A percentile compares a stretch with the other conserved stretches of the same genome.
phyloP scores from a whole-genome alignment of 2,113 vertebrate species.

The Pseudorectes ferrugineus region DNA sequence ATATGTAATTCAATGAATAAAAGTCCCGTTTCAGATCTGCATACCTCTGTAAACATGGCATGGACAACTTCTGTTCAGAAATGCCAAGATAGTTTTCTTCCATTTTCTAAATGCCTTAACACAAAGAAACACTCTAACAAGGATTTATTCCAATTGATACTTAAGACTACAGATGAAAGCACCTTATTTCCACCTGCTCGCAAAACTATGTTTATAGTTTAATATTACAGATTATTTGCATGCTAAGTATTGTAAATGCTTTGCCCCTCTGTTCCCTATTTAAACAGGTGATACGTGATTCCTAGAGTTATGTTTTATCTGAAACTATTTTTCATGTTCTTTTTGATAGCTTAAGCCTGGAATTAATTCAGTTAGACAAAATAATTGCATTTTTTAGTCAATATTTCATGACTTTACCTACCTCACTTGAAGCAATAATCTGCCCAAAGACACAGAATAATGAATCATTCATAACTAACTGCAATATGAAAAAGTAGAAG shows the following conservation, averaged over 20 bases:
- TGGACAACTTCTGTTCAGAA: background rate
- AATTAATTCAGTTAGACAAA: background rate
- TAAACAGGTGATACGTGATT: background rate
- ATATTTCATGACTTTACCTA: background rate
- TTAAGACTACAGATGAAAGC: background rate
- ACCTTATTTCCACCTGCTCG: background rate
- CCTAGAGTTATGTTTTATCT: background rate
- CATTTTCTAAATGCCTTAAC: background rate
- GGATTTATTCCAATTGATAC: background rate
- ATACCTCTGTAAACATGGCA: background rate
- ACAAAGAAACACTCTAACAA: background rate
- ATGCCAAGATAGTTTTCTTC: background rate
- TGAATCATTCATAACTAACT: background rate
- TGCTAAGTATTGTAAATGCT: background rate
- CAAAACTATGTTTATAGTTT: background rate
- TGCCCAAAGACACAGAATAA: background rate
- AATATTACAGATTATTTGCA: background rate
- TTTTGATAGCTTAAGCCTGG: background rate
- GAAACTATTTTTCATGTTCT: background rate
- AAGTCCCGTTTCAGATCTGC: background rate
- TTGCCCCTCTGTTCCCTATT: background rate
- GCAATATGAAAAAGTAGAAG: background rate
- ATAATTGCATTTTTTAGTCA: background rate
- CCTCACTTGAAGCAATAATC: background rate
- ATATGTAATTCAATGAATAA: background rate